Conservation (phyloP, 2,888 invertebrate genomes). For the Gandaritis pyraliata region DNA sequence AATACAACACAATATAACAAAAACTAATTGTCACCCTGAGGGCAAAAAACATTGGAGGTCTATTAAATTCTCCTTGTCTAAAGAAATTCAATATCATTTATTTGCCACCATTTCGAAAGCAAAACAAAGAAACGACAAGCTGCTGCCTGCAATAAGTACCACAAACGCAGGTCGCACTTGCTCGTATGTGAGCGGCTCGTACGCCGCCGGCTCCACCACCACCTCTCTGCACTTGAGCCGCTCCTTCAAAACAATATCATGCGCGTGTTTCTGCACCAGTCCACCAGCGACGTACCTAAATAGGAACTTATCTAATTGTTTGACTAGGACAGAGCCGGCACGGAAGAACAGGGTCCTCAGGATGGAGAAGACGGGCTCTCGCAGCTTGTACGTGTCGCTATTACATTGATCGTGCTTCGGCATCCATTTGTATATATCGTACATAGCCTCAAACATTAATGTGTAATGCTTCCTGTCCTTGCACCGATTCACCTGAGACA, state of each 20-base stretch:
- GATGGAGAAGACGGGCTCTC: conserved; percentile 36
- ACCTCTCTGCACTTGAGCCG: conserved; percentile 43
- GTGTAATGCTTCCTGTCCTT: conserved; percentile 43
- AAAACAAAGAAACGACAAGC: conserved; percentile 45
- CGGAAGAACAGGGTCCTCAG: conserved; percentile 49
- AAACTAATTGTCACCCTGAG: too few relatives aligned
- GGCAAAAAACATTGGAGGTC: too few relatives aligned
- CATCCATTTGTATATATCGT: conserved; percentile 40
- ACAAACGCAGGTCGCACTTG: conserved; percentile 42
- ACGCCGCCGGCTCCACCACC: background rate
- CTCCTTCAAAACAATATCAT: conserved; percentile 36
- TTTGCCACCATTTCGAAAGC: conserved; percentile 28
- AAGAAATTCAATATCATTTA: conserved; percentile 26
- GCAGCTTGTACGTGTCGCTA: conserved; percentile 40
- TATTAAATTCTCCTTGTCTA: background rate
- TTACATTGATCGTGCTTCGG: conserved; percentile 44
- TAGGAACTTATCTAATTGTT: conserved; percentile 34
- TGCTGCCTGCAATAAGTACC: conserved; percentile 47
- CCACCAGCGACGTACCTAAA: conserved; percentile 39
- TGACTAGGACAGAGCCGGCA: conserved; percentile 50
- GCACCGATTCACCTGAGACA: conserved; percentile 38
- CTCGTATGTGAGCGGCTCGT: conserved; percentile 30
- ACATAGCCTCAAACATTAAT: conserved; percentile 38
- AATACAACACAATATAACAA: too few relatives aligned
- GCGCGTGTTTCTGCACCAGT: conserved; percentile 36